phyloP scores from a whole-genome alignment of 1,140 invertebrate genomes.

The Penaeus japonicus region DNA sequence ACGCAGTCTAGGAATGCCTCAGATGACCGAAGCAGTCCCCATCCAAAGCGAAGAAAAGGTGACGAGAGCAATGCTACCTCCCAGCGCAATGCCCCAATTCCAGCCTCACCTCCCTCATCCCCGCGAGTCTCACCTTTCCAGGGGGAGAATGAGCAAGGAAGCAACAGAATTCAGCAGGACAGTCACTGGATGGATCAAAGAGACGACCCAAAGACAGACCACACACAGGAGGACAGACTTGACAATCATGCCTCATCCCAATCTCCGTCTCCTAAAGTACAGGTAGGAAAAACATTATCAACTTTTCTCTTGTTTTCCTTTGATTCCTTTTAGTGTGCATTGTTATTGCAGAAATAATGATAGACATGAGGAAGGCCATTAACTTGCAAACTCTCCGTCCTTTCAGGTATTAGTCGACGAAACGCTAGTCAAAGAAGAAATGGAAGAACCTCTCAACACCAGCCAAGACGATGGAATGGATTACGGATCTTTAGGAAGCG shows the following conservation, averaged over 20 bases:
- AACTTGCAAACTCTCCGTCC: not conserved
- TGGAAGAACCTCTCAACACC: slow-evolving; percentile 24
- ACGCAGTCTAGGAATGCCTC: not conserved
- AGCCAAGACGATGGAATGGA: slow-evolving; percentile 47
- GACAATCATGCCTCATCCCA: slow-evolving; percentile 2
- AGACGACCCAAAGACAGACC: slow-evolving; percentile 6
- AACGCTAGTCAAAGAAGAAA: slow-evolving; percentile 50
- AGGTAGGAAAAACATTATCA: too few relatives aligned
- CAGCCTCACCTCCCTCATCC: slow-evolving; percentile 27
- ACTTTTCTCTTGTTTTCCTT: too few relatives aligned
- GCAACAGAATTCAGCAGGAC: slow-evolving; percentile 13
- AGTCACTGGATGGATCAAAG: slow-evolving; percentile 29
- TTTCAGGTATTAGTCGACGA: slow-evolving; percentile 43
- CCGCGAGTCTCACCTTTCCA: slow-evolving; percentile 17
- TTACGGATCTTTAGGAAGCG: slow-evolving; percentile 45
- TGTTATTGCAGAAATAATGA: too few relatives aligned
- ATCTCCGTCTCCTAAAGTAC: slow-evolving; percentile 15
- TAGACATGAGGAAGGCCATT: too few relatives aligned
- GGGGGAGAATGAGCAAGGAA: not conserved
- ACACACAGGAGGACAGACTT: slow-evolving; percentile 26
- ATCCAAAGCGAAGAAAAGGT: slow-evolving; percentile 36
- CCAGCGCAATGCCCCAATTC: not conserved
- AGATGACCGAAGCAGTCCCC: slow-evolving; percentile 34
- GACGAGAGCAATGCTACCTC: not conserved
- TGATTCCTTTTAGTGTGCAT: too few relatives aligned